Evolutionary conservation across 2,113 vertebrate species (phyloP), one percentile per base, ranked within the genome.

Genomic region (Oryzias celebensis): DNA sequence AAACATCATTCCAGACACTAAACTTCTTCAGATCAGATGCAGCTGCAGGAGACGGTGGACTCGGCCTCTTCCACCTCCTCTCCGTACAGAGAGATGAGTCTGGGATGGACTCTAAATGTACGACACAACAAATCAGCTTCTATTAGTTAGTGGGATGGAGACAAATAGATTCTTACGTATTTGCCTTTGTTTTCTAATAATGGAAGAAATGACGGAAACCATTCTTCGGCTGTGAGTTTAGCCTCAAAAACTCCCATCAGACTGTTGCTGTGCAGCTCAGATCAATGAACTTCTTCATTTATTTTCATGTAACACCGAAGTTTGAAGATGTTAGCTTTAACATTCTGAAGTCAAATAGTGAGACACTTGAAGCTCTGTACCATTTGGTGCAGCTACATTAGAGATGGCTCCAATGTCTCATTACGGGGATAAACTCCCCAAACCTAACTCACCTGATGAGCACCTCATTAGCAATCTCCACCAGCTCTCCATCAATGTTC

Each of bases 401-500:
- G 17, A 62, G 46, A 13, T 7, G 46, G 4, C 6, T 66, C 20
- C 5, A 43, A 6, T 23, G 20, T 22, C 14, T 22, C 18, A 42
- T 22, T 22, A 17, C 43, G 14, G 13, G 15, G 28, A 46, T 2
- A 53, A 54, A 55, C 3, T 24, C 15, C 36, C 8, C 8, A 36
- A 36, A 36, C 36, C 36, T 10, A 0, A 55, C 47, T 6, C 51
- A 89, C 88, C 82, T 85, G 61, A 88, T 4, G 12, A 85, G 47
- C 26, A 90, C 88, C 62, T 90, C 84, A 3, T 74, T 58, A 4
- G 73, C 22, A 0, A 90, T 83, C 62, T 87, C 84, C 60, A 88
- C 69, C 61, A 90, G 79, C 70, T 90, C 85, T 43, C 88, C 88
- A 0, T 90, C 88, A 0, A 90, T 83, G 69, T 90, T 90, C 88